Evolutionary conservation across 2,113 vertebrate genomes (phyloP), one percentile per base, ranked within the genome.

Genomic region (Platycercus adscitus): DNA sequence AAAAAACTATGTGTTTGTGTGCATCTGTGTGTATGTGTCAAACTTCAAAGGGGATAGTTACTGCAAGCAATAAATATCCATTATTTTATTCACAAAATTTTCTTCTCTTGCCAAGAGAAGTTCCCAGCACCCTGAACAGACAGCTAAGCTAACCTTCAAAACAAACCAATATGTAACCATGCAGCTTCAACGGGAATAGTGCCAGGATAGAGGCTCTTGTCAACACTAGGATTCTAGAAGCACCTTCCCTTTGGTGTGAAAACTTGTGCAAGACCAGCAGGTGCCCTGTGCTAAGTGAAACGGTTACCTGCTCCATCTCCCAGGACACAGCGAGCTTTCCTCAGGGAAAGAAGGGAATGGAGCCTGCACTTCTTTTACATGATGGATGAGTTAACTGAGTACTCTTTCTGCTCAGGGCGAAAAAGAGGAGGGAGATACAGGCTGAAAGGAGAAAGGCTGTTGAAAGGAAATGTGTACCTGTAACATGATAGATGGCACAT

Each of bases 331-430:
- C 41, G 13, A 91, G 6, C 31, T 25, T 71, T 75, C 28, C 28
- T 68, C 21, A 73, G 70, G 21, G 31, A 37, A 78, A 53, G 14
- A 63, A 49, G 20, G 9, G 18, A 41, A 37, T 9, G 33, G 12
- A 64, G 6, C 7, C 25, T 58, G 9, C 7, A 3, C 0, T 0
- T 58, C 28, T 90, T 66, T 79, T 72, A 43, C 8, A 8, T 0
- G 2, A 11, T 0, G 0, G 19, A 28, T 71, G 39, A 43, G 8
- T 65, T 80, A 21, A 17, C 18, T 35, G 56, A 58, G 24, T 13
- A 19, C 2, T 68, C 25, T 43, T 65, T 75, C 39, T 88, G 68
- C 33, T 9, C 39, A 18, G 1, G 1, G 2, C 46, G 31, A 43
- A 56, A 89, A 81, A 53, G 31, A 58, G 47, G 11, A 66, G 9